Evolutionary conservation across 1,140 invertebrate genomes (phyloP), one percentile per base, ranked within the genome.

Genomic region (Pomacea maculata): DNA sequence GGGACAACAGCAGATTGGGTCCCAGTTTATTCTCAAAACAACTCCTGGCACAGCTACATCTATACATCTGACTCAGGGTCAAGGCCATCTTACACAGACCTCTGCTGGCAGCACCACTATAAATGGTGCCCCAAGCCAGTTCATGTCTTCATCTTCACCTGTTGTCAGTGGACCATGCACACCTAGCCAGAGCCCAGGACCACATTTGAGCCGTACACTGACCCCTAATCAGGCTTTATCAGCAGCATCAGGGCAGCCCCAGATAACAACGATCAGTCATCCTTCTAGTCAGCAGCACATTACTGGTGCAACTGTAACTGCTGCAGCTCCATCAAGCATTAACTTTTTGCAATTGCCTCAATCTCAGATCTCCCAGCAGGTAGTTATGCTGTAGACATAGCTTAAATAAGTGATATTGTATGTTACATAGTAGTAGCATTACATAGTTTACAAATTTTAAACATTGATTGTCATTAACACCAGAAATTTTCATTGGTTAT

Each of bases 11-110:
- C 52, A 68, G 19, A n/a, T 78, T 84, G 75, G 76, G 83, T 67
- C 78, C 81, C 65, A 83, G 76, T 74, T 84, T 86, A 83, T 80
- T 83, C 64, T 84, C 82, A 55, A 87, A 83, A 52, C 75, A 73
- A 82, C 21, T 83, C 80, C 72, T 74, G 76, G 68, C 12, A 14
- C 11, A 10, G 52, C n/a, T 73, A 70, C 79, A 79, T 34, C 74
- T 68, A 61, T 82, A n/a, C 83, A 82, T n/a, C 80, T 82, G 67
- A 54, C 57, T 29, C 75, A 19, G 61, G 65, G 75, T 63, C 67
- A 45, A 17, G 73, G 29, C 15, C 73, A 52, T 57, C 17, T 52
- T n/a, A 55, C 45, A 17, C 9, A 21, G 73, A 29, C 54, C 9
- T 57, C 73, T 11, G 10, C 19, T 75, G 19, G 19, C 45, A 19